Evolutionary conservation across 2,797 vertebrate genomes (phyloP).

Genomic region (Oreochromis mossambicus): DNA sequence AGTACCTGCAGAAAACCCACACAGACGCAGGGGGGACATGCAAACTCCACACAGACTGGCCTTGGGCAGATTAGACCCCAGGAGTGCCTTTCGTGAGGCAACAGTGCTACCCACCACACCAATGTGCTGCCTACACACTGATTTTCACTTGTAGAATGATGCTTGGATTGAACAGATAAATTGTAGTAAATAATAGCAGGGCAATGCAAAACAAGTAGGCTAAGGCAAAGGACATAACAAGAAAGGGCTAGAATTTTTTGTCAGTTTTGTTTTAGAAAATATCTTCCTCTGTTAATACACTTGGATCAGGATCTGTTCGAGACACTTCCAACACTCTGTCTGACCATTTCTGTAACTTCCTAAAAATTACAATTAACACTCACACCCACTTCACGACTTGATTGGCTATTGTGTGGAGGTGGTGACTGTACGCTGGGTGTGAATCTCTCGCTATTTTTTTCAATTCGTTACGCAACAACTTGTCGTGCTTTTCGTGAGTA

Average conservation of each 20-base stretch:
- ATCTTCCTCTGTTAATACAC: neutral
- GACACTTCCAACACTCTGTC: neutral
- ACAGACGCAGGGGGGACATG: neutral
- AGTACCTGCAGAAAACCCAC: fast-evolving
- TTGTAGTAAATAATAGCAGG: neutral
- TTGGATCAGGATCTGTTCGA: neutral
- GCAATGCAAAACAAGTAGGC: neutral
- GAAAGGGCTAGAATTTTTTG: neutral
- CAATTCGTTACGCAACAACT: neutral
- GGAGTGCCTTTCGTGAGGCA: neutral
- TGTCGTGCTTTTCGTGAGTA: neutral
- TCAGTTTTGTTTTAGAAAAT: neutral
- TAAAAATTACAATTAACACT: neutral
- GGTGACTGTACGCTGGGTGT: neutral
- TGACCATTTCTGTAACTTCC: neutral
- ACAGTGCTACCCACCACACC: neutral
- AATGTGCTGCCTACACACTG: neutral
- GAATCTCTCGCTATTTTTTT: neutral
- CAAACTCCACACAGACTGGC: neutral
- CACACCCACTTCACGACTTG: neutral
- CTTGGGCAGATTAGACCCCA: neutral
- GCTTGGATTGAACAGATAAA: neutral
- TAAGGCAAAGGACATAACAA: neutral
- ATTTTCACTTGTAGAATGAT: neutral
- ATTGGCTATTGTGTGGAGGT: neutral